These are phyloP conservation scores for Aldrovandia affinis DNA, from an alignment of 2,797 vertebrate species.

Conservation along the genomic window DNA sequence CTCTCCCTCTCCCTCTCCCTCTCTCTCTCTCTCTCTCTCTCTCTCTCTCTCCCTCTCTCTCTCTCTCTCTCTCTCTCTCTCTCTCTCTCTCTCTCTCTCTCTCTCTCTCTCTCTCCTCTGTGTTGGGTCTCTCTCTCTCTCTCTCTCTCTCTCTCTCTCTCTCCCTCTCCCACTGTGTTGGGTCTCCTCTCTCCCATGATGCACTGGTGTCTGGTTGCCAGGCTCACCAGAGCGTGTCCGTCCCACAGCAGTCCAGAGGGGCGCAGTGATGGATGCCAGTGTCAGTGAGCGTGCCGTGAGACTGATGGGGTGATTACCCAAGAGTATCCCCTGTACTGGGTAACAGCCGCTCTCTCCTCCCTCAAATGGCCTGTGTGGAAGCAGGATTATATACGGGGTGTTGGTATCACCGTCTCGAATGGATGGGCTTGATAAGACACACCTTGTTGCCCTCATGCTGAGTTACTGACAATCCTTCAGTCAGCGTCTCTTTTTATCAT, in stretches of 20 bases:
- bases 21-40: background rate
- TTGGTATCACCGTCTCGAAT: conserved; percentile 37
- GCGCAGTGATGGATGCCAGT: conserved; percentile 65
- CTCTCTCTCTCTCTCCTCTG: conserved; percentile 16
- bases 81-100: background rate
- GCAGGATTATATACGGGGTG: conserved; percentile 45
- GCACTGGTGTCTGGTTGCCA: conserved; percentile 3
- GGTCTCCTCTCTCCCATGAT: background rate
- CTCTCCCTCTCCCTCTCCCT: background rate
- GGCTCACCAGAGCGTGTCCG: conserved; percentile 46
- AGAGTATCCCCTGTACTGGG: conserved; percentile 58
- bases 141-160: background rate
- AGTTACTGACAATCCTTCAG: background rate
- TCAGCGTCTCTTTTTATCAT: background rate
- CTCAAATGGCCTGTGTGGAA: conserved; percentile 59
- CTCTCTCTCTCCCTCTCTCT: background rate
- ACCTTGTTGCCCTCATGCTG: background rate
- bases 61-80: background rate
- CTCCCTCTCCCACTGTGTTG: background rate
- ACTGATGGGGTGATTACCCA: conserved; percentile 71
- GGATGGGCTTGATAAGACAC: background rate
- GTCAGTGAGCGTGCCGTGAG: conserved; percentile 56
- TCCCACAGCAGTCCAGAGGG: conserved; percentile 47
- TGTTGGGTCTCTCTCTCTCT: conserved; percentile 29
- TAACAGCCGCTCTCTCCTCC: conserved; percentile 54